Conservation (phyloP, 2,888 invertebrate species). For the Synergus itoensis region DNA sequence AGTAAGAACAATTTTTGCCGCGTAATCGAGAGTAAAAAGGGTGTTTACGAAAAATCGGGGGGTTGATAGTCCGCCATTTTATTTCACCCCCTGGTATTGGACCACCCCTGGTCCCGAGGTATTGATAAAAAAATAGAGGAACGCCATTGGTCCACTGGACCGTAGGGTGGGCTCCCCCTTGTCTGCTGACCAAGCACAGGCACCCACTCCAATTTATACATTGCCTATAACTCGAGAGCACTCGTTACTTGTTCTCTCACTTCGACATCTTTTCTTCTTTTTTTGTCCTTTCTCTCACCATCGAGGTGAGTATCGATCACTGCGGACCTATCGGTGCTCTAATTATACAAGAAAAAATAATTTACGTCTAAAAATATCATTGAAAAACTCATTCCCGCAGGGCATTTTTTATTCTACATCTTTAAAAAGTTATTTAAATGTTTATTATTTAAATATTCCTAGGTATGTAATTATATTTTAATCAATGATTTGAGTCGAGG, state of each 20-base stretch:
- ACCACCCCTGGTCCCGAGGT: slow-evolving; percentile 66
- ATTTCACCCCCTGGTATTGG: slow-evolving; percentile 59
- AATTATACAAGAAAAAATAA: slow-evolving; percentile 50
- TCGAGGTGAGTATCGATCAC: slow-evolving; percentile 51
- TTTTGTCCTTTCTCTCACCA: slow-evolving; percentile 22
- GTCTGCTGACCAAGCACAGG: slow-evolving; percentile 76
- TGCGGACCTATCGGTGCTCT: slow-evolving; percentile 54
- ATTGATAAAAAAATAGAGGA: slow-evolving; percentile 74
- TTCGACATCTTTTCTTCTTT: slow-evolving; percentile 63
- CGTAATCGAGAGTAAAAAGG: slow-evolving; percentile 30
- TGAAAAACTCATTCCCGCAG: neutral
- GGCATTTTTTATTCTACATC: too few relatives aligned
- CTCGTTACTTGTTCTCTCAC: slow-evolving; percentile 56
- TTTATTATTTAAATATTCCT: too few relatives aligned
- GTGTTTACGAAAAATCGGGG: slow-evolving; percentile 43
- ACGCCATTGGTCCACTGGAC: slow-evolving; percentile 74
- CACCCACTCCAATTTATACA: slow-evolving; percentile 73
- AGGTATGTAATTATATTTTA: too few relatives aligned
- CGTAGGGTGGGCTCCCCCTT: slow-evolving; percentile 73
- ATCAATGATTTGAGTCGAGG: too few relatives aligned
- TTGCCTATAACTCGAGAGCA: slow-evolving; percentile 58
- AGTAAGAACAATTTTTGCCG: slow-evolving; percentile 21
- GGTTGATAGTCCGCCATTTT: slow-evolving; percentile 71
- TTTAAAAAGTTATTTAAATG: too few relatives aligned
- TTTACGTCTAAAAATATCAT: neutral